Evolutionary conservation across 2,888 invertebrate species (phyloP).

Genomic region (Cerastis rubricosa): DNA sequence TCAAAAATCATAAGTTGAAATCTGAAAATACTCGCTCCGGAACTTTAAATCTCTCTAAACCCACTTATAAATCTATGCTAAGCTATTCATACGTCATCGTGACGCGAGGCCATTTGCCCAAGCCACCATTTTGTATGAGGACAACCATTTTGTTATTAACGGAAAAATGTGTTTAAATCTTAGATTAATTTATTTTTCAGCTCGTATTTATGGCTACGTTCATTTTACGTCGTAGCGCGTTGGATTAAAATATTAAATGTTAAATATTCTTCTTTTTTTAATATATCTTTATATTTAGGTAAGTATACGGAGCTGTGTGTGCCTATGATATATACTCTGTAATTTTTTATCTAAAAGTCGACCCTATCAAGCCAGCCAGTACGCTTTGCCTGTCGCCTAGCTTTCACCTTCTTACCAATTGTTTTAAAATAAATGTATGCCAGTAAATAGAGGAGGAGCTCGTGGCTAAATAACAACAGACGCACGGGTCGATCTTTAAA

Average conservation of each 20-base stretch:
- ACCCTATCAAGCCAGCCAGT: neutral
- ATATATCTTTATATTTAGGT: neutral
- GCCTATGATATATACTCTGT: neutral
- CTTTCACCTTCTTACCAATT: conserved; percentile 4
- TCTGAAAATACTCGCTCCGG: conserved; percentile 42
- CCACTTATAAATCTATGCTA: conserved; percentile 67
- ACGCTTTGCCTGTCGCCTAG: neutral
- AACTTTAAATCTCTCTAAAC: conserved; percentile 59
- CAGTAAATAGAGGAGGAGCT: too few species aligned
- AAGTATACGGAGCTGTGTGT: neutral
- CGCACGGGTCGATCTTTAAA: too few species aligned
- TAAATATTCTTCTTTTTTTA: neutral
- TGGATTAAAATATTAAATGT: neutral
- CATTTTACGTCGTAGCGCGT: neutral
- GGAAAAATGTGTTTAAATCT: conserved; percentile 38
- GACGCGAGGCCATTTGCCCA: conserved; percentile 65
- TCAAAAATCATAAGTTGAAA: conserved; percentile 39
- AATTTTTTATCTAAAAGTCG: neutral
- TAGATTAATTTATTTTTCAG: conserved; percentile 3
- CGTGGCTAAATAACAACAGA: too few species aligned
- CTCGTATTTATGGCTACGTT: neutral
- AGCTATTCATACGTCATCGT: conserved; percentile 69
- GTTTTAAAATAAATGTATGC: too few species aligned
- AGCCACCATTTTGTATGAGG: conserved; percentile 65
- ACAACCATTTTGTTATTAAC: conserved; percentile 42